Evolutionary conservation across 2,113 vertebrate species (phyloP).

Genomic region (Psophia crepitans): DNA sequence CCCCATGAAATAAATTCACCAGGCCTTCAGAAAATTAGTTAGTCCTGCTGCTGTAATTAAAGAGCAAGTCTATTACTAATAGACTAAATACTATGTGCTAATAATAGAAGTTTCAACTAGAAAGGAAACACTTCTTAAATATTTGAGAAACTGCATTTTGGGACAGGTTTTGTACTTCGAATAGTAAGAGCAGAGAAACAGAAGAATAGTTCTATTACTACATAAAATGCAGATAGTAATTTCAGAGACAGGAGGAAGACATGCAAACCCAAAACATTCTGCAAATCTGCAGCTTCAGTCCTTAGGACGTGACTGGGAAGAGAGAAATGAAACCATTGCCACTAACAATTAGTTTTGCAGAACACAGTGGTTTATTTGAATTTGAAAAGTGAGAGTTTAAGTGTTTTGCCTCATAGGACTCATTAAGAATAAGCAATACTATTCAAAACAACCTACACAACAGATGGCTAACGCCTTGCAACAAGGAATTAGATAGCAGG

Average conservation of each 20-base stretch:
- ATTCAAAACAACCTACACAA: not conserved
- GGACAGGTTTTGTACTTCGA: not conserved
- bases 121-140: not conserved
- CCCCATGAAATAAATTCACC: not conserved
- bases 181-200: not conserved
- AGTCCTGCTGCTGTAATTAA: not conserved
- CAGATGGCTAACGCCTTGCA: constrained; percentile 31
- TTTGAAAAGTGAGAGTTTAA: constrained; percentile 46
- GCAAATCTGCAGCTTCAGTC: not conserved
- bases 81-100: not conserved
- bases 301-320: not conserved
- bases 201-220: not conserved
- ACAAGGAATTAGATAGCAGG: constrained; percentile 8
- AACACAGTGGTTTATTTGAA: constrained; percentile 9
- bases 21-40: not conserved
- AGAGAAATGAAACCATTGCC: not conserved
- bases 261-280: not conserved
- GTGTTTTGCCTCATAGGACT: constrained; percentile 12
- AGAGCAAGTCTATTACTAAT: not conserved
- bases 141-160: not conserved
- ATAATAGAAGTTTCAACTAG: not conserved
- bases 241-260: not conserved
- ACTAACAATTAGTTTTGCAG: not conserved
- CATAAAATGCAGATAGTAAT: not conserved
- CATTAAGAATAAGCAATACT: not conserved